Percentiles rank a stretch among this genome's conserved stretches.
phyloP scores from a whole-genome alignment of 1,140 invertebrate genomes.

The Bombus polaris region DNA sequence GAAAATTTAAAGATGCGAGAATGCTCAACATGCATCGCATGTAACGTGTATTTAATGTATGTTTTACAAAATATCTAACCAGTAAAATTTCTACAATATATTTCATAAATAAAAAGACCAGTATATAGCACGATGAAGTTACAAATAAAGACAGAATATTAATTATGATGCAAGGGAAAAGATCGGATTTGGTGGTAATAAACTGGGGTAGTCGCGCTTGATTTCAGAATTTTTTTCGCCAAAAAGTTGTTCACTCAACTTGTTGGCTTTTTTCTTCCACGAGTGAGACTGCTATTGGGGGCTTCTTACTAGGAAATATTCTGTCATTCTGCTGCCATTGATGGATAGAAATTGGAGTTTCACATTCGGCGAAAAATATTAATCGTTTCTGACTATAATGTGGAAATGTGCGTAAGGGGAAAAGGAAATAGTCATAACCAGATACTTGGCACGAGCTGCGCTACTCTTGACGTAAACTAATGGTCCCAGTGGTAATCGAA shows the following conservation, averaged over 20 bases:
- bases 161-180: not conserved
- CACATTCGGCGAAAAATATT: conserved; percentile 1
- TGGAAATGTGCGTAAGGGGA: not conserved
- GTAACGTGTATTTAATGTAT: too few relatives aligned
- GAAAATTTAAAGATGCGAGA: too few relatives aligned
- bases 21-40: too few relatives aligned
- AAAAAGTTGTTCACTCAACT: not conserved
- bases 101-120: not conserved
- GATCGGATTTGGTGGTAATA: not conserved
- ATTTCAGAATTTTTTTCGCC: not conserved
- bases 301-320: conserved; percentile 2
- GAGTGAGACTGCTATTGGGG: not conserved
- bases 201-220: not conserved
- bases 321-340: not conserved
- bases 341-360: conserved; percentile 19
- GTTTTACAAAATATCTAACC: not conserved
- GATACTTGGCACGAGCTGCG: not conserved
- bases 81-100: not conserved
- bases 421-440: conserved; percentile 16
- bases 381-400: conserved; percentile 1
- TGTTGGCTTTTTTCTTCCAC: not conserved
- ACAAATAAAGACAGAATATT: not conserved
- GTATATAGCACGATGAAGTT: not conserved
- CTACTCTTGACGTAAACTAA: not conserved
- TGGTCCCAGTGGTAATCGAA: not conserved